Conservation (phyloP, 2,888 invertebrate genomes). For the Melanophora roralis region DNA sequence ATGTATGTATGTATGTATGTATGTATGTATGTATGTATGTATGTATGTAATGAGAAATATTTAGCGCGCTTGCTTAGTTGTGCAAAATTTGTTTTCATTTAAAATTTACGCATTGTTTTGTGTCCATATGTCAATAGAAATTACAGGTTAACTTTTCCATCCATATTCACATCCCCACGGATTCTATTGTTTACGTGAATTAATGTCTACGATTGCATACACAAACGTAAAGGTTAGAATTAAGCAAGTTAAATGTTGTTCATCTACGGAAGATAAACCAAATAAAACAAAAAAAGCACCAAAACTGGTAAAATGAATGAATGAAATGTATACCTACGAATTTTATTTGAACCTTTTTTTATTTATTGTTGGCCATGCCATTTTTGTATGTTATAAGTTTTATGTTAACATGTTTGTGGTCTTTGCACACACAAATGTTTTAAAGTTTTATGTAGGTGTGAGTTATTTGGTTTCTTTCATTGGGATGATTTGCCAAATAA, state of each 20-base stretch:
- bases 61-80: neutral
- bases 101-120: neutral
- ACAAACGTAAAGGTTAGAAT: too few relatives aligned
- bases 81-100: neutral
- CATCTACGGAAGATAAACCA: constrained; percentile 6
- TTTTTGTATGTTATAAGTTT: neutral
- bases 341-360: constrained; percentile 38
- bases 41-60: too few relatives aligned
- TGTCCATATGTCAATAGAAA: neutral
- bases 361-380: constrained; percentile 16
- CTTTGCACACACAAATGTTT: neutral
- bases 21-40: too few relatives aligned
- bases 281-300: neutral
- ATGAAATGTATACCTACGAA: constrained; percentile 5
- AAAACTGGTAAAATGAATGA: neutral
- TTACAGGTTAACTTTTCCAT: neutral
- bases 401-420: neutral
- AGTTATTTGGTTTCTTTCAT: constrained; percentile 4
- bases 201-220: too few relatives aligned
- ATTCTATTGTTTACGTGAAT: neutral
- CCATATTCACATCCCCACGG: neutral
- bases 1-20: too few relatives aligned
- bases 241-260: constrained; percentile 45
- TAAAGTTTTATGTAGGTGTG: neutral
- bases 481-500: constrained; percentile 33